Evolutionary conservation across 2,888 invertebrate genomes (phyloP), one percentile per base, ranked within the genome.

Genomic region (Dione vanillae): DNA sequence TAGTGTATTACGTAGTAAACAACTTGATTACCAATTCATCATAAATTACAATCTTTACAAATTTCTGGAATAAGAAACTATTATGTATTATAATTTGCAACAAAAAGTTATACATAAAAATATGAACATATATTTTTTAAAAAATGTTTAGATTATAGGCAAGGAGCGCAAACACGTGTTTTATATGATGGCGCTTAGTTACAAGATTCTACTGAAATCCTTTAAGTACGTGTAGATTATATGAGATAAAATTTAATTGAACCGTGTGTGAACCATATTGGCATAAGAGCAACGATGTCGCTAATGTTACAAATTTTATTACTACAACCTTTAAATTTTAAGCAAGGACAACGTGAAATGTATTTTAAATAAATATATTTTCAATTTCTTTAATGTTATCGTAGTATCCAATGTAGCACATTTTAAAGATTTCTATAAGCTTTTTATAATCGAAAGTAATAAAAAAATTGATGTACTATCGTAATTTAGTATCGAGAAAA

Each of bases 291-390:
- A 41, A 43, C 20, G 3, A 59, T 9, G 20, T 20, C 20, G 19
- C 41, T 20, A 41, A 12, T 20, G 59, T 41, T 59, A 27, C 61
- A 27, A 61, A 61, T 45, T 45, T 61, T 45, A 61, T 45, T 45
- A 45, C 45, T n/a, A 43, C 45, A 61, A 9, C 41, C 41, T 58
- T 67, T 40, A 27, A 8, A 47, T 5, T 27, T 27, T n/a, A n/a
- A n/a, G n/a, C n/a, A n/a, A n/a, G n/a, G n/a, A n/a, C n/a, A n/a
- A n/a, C n/a, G n/a, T n/a, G n/a, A n/a, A n/a, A n/a, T n/a, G n/a
- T n/a, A n/a, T n/a, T n/a, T n/a, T n/a, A n/a, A n/a, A n/a, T n/a
- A n/a, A n/a, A n/a, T n/a, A n/a, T n/a, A n/a, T n/a, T n/a, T n/a
- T n/a, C n/a, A n/a, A n/a, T n/a, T n/a, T n/a, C n/a, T n/a, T n/a